Evolutionary conservation across 2,888 invertebrate genomes (phyloP).

Genomic region (Antheraea yamamai): DNA sequence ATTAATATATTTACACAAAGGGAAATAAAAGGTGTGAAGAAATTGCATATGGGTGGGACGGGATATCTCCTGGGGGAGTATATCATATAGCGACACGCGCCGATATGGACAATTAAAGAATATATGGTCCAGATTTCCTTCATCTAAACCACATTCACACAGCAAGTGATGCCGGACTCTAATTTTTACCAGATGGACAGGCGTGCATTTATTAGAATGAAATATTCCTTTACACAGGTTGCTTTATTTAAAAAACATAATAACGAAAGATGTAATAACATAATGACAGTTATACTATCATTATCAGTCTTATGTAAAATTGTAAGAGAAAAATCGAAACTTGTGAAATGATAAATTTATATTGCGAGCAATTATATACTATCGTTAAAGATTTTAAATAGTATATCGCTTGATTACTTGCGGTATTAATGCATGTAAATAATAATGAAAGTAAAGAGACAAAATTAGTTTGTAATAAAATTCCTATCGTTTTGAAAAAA

Average conservation of each 20-base stretch:
- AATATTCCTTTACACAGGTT: not conserved
- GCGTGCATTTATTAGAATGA: too few species aligned
- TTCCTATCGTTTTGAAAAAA: not conserved
- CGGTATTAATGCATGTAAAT: not conserved
- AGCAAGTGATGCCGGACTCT: too few species aligned
- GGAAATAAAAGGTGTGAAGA: too few species aligned
- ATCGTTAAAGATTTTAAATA: not conserved
- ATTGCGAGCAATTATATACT: not conserved
- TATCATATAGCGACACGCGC: too few species aligned
- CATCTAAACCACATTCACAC: too few species aligned
- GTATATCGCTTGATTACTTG: not conserved
- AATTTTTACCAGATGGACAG: too few species aligned
- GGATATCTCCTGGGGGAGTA: too few species aligned
- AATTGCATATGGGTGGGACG: too few species aligned
- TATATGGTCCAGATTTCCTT: too few species aligned
- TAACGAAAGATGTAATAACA: not conserved
- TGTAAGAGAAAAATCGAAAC: not conserved
- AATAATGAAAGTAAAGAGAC: not conserved
- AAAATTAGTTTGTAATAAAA: not conserved
- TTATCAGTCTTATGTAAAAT: not conserved
- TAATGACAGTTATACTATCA: not conserved
- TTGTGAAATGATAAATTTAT: slow-evolving; percentile 1
- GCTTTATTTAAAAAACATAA: not conserved
- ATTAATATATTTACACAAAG: too few species aligned
- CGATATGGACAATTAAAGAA: too few species aligned